Evolutionary conservation across 2,888 invertebrate genomes (phyloP), one percentile per base, ranked within the genome.

Genomic region (Eupithecia insigniata): DNA sequence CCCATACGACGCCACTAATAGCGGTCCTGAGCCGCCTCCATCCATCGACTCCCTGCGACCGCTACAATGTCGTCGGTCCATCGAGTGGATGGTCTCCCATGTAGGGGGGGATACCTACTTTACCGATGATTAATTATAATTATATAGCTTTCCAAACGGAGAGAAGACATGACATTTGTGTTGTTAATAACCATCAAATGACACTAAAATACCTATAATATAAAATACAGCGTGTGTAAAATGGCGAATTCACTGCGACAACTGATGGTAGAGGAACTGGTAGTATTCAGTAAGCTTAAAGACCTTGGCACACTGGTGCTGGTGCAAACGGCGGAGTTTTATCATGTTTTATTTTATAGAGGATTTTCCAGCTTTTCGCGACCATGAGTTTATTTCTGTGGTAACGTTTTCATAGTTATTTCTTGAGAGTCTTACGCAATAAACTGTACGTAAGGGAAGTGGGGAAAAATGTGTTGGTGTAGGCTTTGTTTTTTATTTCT

Each of bases 331-430:
- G 26, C 4, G 22, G 46, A 69, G 62, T 30, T 69, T 67, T 67
- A 32, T 55, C 72, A 34, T 73, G 68, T 69, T 74, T 74, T 74
- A 71, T 66, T 71, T 71, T 71, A 74, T 69, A 58, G 66, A 62
- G 55, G 28, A 71, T 65, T 74, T 74, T 66, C 67, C 22, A 65
- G 73, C 73, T 71, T 69, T 69, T 58, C 61, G 34, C 66, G 61
- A 66, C 66, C 61, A n/a, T 34, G 68, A 66, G 28, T 71, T 74
- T 71, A 65, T 58, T 14, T 55, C 61, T 10, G 61, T 36, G 66
- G 67, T 62, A 58, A 68, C 34, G 60, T 71, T 72, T 61, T 62
- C 55, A 58, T 68, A 36, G 55, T 66, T 70, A 70, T 70, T 43
- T 62, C 39, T 66, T 67, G 62, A 72, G 72, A 55, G 66, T 69